Conservation (phyloP, 2,113 vertebrate species). For the Poeciliopsis retropinna region DNA sequence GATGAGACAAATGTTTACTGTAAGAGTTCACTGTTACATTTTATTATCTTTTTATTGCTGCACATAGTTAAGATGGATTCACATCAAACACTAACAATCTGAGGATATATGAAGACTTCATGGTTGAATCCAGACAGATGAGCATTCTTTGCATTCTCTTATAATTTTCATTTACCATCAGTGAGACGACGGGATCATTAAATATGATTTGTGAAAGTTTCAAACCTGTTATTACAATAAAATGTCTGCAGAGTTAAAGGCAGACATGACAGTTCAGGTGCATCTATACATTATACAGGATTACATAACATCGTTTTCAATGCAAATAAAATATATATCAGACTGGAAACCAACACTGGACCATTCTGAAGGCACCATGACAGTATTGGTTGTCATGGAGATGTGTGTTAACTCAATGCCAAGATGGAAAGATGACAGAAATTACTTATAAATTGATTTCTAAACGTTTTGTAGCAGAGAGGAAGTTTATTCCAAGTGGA, state of each 20-base stretch:
- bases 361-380: no score
- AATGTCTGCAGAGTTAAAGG: slow-evolving; percentile 32
- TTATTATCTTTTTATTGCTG: background rate
- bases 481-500: no score
- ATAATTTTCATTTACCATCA: slow-evolving; percentile 24
- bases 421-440: no score
- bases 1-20: no score
- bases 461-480: no score
- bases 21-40: no score
- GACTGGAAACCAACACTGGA: no score
- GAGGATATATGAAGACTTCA: background rate
- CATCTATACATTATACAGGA: background rate
- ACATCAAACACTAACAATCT: background rate
- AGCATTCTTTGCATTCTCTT: slow-evolving; percentile 36
- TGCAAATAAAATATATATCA: no score
- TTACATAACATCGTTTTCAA: background rate
- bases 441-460: no score
- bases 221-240: slow-evolving; percentile 44
- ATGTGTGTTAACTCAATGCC: no score
- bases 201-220: slow-evolving; percentile 12
- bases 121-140: slow-evolving; percentile 33
- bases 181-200: slow-evolving; percentile 29
- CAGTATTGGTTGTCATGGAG: no score
- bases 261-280: background rate
- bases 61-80: background rate